phyloP scores from a whole-genome alignment of 53 echinoderm and acorn worm species.

The Paelopatides confundens region DNA sequence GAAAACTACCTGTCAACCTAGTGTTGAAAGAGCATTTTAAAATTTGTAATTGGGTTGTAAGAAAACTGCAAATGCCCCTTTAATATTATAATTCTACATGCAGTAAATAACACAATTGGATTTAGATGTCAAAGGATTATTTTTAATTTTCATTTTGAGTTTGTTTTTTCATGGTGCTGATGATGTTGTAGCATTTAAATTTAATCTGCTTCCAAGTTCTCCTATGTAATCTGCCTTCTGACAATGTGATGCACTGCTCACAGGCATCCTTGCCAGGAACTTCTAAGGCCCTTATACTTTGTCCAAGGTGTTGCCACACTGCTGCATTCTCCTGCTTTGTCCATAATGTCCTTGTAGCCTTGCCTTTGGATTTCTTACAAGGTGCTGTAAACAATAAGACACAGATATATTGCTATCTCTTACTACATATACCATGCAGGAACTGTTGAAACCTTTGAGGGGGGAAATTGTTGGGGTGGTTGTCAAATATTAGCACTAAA shows the following conservation, averaged over 20 bases:
- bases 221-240: not conserved
- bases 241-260: not conserved
- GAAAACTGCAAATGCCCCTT: not conserved
- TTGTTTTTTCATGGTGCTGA: not conserved
- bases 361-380: constrained; percentile 1
- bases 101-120: not conserved
- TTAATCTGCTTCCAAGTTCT: not conserved
- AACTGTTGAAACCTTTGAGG: too few species aligned
- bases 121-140: not conserved
- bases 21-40: too few species aligned
- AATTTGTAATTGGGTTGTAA: too few species aligned
- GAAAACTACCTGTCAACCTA: not conserved
- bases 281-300: not conserved
- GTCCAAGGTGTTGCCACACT: not conserved
- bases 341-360: not conserved
- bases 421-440: too few species aligned
- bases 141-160: not conserved
- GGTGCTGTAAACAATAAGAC: not conserved
- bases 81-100: not conserved
- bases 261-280: constrained; percentile 18
- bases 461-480: too few species aligned
- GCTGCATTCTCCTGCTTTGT: constrained; percentile 1
- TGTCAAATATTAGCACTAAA: too few species aligned
- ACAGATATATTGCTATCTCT: not conserved
- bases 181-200: constrained; percentile 11